These are phyloP conservation scores for Paracyclopina nana DNA, from an alignment of 1,140 invertebrate genomes.

Conservation along the genomic window DNA sequence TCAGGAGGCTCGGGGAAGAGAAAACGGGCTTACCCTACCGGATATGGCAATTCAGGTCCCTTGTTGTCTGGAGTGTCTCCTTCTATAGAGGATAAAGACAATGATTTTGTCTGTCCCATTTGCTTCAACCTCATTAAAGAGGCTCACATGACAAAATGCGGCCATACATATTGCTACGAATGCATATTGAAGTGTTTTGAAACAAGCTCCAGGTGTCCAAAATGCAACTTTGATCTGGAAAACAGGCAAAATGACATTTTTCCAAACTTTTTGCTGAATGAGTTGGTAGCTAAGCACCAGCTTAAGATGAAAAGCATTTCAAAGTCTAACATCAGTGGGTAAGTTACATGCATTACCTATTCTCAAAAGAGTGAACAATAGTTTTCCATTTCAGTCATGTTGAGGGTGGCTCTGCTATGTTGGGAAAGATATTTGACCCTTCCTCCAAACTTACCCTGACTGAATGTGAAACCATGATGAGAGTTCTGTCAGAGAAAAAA, in stretches of 20 bases:
- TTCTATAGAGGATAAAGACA: no score
- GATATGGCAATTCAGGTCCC: no score
- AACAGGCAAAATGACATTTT: constrained; percentile 51
- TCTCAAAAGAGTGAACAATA: constrained; percentile 44
- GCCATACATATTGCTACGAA: constrained; percentile 72
- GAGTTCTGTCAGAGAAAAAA: constrained; percentile 50
- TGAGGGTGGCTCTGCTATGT: constrained; percentile 52
- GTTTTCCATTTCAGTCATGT: constrained; percentile 58
- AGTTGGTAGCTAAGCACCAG: constrained; percentile 55
- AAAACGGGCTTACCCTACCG: no score
- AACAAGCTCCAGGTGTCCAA: constrained; percentile 58
- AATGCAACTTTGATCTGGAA: constrained; percentile 54
- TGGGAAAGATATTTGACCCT: constrained; percentile 55
- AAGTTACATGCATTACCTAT: constrained; percentile 19
- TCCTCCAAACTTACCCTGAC: constrained; percentile 46
- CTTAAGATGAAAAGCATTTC: constrained; percentile 29
- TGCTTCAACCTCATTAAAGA: constrained; percentile 78
- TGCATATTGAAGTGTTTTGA: constrained; percentile 64
- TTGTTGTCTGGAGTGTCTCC: no score
- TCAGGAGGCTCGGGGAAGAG: no score
- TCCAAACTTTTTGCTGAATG: constrained; percentile 66
- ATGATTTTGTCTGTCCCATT: constrained; percentile 59
- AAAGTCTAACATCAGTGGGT: constrained; percentile 18
- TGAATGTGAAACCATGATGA: constrained; percentile 62
- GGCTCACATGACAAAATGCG: constrained; percentile 77